Conservation (phyloP, 2,797 vertebrate species). For the Siniperca undulata region DNA sequence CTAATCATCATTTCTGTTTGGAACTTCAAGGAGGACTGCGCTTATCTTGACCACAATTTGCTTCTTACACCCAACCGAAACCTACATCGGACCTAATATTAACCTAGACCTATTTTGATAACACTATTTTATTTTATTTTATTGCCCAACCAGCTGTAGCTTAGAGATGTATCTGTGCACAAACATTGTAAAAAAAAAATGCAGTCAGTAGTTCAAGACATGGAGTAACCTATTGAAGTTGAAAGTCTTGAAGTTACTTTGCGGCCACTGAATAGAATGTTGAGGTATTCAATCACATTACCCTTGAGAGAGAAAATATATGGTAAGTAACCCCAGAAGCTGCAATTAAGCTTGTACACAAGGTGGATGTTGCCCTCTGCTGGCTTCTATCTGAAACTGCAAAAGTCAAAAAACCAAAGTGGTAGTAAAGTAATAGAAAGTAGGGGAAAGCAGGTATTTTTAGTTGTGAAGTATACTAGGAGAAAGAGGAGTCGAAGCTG, state of each 20-base stretch:
- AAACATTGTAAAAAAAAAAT: not conserved
- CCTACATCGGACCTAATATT: not conserved
- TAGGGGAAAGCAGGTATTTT: not conserved
- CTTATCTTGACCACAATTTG: not conserved
- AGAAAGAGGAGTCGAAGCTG: not conserved
- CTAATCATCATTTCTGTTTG: not conserved
- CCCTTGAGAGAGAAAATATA: not conserved
- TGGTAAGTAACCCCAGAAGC: not conserved
- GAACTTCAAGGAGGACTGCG: not conserved
- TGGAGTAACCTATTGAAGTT: not conserved
- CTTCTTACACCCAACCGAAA: not conserved
- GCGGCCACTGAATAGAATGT: not conserved
- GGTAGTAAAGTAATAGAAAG: not conserved
- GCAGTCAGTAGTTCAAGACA: not conserved
- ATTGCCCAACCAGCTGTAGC: not conserved
- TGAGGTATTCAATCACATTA: not conserved
- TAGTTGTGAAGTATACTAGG: not conserved
- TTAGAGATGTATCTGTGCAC: not conserved
- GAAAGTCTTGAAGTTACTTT: not conserved
- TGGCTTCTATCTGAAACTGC: conserved; percentile 28
- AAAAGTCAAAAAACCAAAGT: not conserved
- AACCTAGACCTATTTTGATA: not conserved
- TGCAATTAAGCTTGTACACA: not conserved
- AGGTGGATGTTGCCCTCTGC: conserved; percentile 60
- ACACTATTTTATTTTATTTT: not conserved